Evolutionary conservation across 2,888 invertebrate genomes (phyloP).

Genomic region (Strigamia crassipes): DNA sequence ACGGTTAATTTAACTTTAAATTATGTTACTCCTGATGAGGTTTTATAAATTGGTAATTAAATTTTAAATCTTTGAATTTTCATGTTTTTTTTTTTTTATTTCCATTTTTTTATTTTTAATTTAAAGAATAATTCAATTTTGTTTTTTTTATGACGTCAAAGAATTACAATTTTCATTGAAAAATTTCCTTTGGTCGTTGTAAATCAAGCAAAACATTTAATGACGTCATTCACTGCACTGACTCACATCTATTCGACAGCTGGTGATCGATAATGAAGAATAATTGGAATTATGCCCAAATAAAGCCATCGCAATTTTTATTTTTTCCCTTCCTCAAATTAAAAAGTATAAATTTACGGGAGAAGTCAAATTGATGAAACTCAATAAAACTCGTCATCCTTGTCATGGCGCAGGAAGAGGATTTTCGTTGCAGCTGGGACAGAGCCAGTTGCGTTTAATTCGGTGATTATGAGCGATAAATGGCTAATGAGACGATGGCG

Average conservation of each 20-base stretch:
- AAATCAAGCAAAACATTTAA: neutral
- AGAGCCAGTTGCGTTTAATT: conserved; percentile 42
- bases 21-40: neutral
- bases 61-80: neutral
- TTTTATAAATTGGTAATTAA: neutral
- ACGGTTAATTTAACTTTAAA: neutral
- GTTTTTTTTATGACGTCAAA: neutral
- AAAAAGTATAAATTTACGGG: neutral
- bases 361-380: neutral
- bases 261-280: conserved; percentile 11
- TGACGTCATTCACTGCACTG: conserved; percentile 2
- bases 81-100: neutral
- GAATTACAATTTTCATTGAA: neutral
- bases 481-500: conserved; percentile 40
- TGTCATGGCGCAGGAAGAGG: neutral
- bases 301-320: neutral
- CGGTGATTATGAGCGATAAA: conserved; percentile 42
- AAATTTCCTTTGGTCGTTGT: neutral
- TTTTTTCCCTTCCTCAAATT: neutral
- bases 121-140: neutral
- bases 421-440: conserved; percentile 38
- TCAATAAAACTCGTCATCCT: conserved; percentile 30
- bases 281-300: neutral
- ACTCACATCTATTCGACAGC: conserved; percentile 13
- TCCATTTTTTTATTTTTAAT: neutral